Percentiles rank a stretch among this genome's conserved stretches.
Evolutionary conservation across 2,888 invertebrate genomes (phyloP).

Genomic region (Ariolimax columbianus): DNA sequence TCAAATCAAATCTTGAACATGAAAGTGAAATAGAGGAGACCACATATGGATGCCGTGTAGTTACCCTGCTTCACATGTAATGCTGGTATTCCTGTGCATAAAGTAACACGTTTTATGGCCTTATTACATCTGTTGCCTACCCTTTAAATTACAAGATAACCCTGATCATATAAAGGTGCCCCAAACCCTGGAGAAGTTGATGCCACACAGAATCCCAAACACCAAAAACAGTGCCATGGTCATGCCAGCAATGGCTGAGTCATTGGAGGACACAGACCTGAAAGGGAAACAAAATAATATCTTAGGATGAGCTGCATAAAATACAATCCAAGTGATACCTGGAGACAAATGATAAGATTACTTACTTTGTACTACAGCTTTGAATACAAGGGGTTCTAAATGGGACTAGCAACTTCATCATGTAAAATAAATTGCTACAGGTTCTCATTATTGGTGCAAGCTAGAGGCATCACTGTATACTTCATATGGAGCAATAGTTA

Average conservation of each 20-base stretch:
- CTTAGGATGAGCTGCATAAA: background rate
- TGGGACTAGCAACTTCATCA: too few relatives aligned
- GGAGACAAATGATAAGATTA: too few relatives aligned
- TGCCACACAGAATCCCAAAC: conserved; percentile 91
- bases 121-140: background rate
- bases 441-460: too few relatives aligned
- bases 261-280: conserved; percentile 83
- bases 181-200: conserved; percentile 85
- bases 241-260: conserved; percentile 95
- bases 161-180: conserved; percentile 36
- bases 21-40: background rate
- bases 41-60: background rate
- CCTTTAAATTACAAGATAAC: background rate
- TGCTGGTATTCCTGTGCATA: background rate
- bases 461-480: too few relatives aligned
- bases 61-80: background rate
- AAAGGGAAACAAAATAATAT: background rate
- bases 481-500: too few relatives aligned
- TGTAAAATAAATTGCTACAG: too few relatives aligned
- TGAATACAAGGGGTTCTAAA: too few relatives aligned
- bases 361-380: too few relatives aligned
- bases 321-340: too few relatives aligned
- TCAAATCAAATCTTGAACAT: background rate
- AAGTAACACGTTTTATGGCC: background rate
- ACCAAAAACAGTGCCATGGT: conserved; percentile 95